Conservation (phyloP, 2,113 vertebrate genomes). For the Loxodonta africana region DNA sequence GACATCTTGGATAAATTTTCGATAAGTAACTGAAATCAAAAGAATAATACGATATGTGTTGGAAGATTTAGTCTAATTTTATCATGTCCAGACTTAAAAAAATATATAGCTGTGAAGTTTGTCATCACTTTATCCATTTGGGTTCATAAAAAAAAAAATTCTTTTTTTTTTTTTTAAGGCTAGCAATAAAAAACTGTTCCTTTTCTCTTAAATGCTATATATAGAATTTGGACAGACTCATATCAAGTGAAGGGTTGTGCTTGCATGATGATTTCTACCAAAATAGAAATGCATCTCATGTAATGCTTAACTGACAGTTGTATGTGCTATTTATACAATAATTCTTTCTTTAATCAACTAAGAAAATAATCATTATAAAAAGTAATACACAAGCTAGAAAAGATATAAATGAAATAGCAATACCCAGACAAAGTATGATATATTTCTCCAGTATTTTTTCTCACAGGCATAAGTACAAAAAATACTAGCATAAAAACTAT, state of each 20-base stretch:
- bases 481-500: not conserved
- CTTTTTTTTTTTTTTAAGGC: not conserved
- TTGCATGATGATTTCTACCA: not conserved
- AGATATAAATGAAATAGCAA: conserved; percentile 22
- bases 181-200: not conserved
- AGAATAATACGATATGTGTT: not conserved
- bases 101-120: not conserved
- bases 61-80: conserved; percentile 44
- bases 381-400: not conserved
- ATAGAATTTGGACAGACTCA: not conserved
- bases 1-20: not conserved
- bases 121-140: not conserved
- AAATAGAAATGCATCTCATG: not conserved
- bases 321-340: not conserved
- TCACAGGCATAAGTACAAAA: conserved; percentile 10
- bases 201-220: not conserved
- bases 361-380: not conserved
- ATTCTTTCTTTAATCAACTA: conserved; percentile 5
- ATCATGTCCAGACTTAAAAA: not conserved
- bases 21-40: conserved; percentile 31
- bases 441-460: conserved; percentile 1
- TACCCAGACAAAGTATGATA: not conserved
- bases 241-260: not conserved
- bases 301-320: not conserved
- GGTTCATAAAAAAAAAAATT: too few relatives aligned